These are phyloP conservation scores for Drosophila falleni DNA, from an alignment of 2,888 invertebrate genomes.

Conservation along the genomic window DNA sequence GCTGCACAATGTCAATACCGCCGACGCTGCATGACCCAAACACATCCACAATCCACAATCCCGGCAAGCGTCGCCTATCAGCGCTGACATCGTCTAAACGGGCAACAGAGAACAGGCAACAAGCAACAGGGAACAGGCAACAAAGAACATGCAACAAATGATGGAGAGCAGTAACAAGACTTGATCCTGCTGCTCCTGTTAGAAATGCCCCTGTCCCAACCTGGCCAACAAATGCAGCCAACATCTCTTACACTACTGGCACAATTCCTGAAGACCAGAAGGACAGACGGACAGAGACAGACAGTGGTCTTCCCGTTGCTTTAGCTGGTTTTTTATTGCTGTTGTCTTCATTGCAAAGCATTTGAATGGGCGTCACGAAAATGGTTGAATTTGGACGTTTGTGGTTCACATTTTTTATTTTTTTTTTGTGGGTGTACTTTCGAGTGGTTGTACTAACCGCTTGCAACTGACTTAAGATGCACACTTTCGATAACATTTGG, in stretches of 20 bases:
- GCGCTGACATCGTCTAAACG: conserved; percentile 69
- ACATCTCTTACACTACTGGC: conserved; percentile 61
- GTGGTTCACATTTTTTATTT: conserved; percentile 20
- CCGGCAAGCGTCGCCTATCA: conserved; percentile 67
- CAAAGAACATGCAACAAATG: conserved; percentile 60
- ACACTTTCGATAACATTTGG: conserved; percentile 75
- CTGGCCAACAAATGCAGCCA: conserved; percentile 5
- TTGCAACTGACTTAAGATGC: conserved; percentile 70
- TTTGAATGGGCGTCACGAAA: conserved; percentile 46
- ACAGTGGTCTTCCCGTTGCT: conserved; percentile 43
- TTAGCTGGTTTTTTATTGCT: conserved; percentile 42
- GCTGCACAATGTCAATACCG: conserved; percentile 53
- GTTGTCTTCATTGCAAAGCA: conserved; percentile 67
- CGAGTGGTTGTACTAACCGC: conserved; percentile 46
- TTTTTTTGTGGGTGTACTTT: conserved; percentile 39
- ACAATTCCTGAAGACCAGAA: conserved; percentile 43
- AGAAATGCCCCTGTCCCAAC: conserved; percentile 35
- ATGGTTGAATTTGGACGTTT: conserved; percentile 9
- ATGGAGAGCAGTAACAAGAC: conserved; percentile 65
- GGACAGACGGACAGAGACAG: conserved; percentile 21
- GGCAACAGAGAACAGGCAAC: conserved; percentile 34
- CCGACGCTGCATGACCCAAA: conserved; percentile 50
- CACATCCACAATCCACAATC: conserved; percentile 27
- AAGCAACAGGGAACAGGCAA: conserved; percentile 29
- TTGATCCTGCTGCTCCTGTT: conserved; percentile 74